A percentile compares a stretch with the other conserved stretches of the same genome.
Evolutionary conservation across 2,888 invertebrate genomes (phyloP).

Genomic region (Idaea dimidiata): DNA sequence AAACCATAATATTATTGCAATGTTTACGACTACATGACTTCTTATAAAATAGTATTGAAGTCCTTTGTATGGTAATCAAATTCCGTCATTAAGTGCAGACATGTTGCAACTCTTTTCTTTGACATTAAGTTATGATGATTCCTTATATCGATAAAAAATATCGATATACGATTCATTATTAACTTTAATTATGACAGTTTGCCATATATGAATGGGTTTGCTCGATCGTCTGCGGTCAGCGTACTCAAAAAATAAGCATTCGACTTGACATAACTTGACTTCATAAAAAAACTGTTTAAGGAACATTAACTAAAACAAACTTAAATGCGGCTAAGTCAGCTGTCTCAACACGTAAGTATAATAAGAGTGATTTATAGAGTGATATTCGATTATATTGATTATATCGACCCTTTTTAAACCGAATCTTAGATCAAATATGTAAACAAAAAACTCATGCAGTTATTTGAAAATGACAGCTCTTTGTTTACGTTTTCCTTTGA

Average conservation of each 20-base stretch:
- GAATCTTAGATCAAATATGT: no score
- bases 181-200: constrained; percentile 79
- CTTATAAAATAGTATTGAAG: constrained; percentile 19
- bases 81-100: constrained; percentile 45
- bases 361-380: background rate
- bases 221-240: constrained; percentile 49
- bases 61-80: constrained; percentile 45
- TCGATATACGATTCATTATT: constrained; percentile 67
- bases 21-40: background rate
- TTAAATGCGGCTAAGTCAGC: background rate
- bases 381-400: no score
- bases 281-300: constrained; percentile 56
- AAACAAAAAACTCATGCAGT: no score
- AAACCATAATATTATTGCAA: no score
- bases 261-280: constrained; percentile 55
- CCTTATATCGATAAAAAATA: constrained; percentile 62
- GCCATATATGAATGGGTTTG: constrained; percentile 72
- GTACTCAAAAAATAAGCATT: constrained; percentile 60
- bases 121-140: constrained; percentile 73
- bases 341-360: background rate
- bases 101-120: constrained; percentile 49
- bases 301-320: constrained; percentile 47
- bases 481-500: no score
- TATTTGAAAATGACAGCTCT: no score
- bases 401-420: no score